Evolutionary conservation across 2,888 invertebrate species (phyloP).

Genomic region (Litoditis marina): DNA sequence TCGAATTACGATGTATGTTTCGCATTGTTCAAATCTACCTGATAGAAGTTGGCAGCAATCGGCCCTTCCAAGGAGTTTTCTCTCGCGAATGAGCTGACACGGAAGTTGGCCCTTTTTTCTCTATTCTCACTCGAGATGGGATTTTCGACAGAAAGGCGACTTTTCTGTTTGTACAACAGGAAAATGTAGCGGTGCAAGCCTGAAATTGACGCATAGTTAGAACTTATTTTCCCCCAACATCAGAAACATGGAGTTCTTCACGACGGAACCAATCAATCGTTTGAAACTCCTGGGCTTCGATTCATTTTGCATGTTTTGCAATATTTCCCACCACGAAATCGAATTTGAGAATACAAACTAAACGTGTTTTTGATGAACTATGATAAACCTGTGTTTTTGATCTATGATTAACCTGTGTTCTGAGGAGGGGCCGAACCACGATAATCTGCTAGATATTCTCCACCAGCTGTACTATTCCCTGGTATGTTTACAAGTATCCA

Average conservation of each 20-base stretch:
- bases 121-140: not conserved
- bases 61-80: slow-evolving; percentile 78
- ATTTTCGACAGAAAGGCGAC: not conserved
- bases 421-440: slow-evolving; percentile 78
- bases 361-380: too few species aligned
- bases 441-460: slow-evolving; percentile 75
- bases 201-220: not conserved
- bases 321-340: too few species aligned
- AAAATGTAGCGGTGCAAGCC: slow-evolving; percentile 77
- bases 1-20: too few species aligned
- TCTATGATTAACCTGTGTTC: slow-evolving; percentile 26
- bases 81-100: slow-evolving; percentile 73
- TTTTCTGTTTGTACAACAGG: slow-evolving; percentile 67
- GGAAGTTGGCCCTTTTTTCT: slow-evolving; percentile 67
- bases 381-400: too few species aligned
- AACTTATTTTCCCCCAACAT: too few species aligned
- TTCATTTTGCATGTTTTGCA: too few species aligned
- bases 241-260: too few species aligned
- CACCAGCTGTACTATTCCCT: slow-evolving; percentile 71
- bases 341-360: too few species aligned
- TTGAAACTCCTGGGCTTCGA: too few species aligned
- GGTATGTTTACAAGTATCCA: slow-evolving; percentile 85
- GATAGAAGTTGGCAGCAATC: slow-evolving; percentile 80
- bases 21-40: too few species aligned
- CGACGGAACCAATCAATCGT: too few species aligned